Conservation (phyloP, 1,140 invertebrate species). For the Drosophila eugracilis region DNA sequence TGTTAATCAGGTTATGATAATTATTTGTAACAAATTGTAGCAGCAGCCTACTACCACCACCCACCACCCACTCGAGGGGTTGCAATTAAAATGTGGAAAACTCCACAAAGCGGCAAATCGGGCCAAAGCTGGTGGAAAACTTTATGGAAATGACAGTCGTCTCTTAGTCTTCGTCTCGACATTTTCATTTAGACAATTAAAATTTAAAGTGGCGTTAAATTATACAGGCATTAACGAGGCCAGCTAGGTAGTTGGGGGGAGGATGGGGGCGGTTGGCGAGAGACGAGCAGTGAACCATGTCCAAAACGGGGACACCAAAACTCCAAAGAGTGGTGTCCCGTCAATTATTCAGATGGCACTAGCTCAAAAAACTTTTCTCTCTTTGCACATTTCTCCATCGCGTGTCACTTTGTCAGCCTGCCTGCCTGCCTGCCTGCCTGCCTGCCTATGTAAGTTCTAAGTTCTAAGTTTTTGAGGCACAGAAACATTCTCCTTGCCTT, state of each 20-base stretch:
- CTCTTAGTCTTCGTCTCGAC: too few relatives aligned
- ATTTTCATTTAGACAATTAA: conserved; percentile 84
- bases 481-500: background rate
- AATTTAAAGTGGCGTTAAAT: conserved; percentile 85
- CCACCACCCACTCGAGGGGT: conserved; percentile 15
- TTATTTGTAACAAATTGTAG: conserved; percentile 84
- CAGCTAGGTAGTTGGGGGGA: too few relatives aligned
- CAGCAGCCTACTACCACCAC: too few relatives aligned
- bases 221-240: conserved; percentile 79
- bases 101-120: conserved; percentile 63
- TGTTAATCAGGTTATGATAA: conserved; percentile 85
- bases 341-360: conserved; percentile 73
- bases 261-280: too few relatives aligned
- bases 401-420: conserved; percentile 71
- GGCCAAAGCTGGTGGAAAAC: conserved; percentile 59
- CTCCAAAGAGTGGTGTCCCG: conserved; percentile 23
- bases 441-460: conserved; percentile 35
- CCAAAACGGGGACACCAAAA: background rate
- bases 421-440: too few relatives aligned
- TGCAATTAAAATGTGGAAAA: conserved; percentile 79
- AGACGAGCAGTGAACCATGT: conserved; percentile 8
- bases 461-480: conserved; percentile 9
- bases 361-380: conserved; percentile 36
- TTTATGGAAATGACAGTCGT: conserved; percentile 82
- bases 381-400: conserved; percentile 21